A percentile compares a stretch with the other conserved stretches of the same genome.
Conservation (phyloP, 2,888 invertebrate genomes). For the Cyclophora punctaria region DNA sequence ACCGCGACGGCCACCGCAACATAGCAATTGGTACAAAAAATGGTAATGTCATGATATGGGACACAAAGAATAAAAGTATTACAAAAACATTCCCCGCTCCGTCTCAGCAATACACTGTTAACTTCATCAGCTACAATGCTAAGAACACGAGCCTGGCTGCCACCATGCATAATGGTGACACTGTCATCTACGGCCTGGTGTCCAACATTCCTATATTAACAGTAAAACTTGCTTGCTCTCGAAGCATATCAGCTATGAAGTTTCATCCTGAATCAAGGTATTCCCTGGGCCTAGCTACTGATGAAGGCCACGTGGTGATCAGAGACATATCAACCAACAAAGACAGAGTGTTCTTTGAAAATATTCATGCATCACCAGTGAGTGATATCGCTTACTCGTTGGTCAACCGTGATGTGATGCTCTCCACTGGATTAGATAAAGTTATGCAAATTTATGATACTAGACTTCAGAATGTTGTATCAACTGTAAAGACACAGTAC, state of each 20-base stretch:
- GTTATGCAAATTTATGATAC: slow-evolving; percentile 74
- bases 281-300: slow-evolving; percentile 64
- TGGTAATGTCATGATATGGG: slow-evolving; percentile 68
- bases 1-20: slow-evolving; percentile 62
- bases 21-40: slow-evolving; percentile 62
- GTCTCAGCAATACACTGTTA: slow-evolving; percentile 50
- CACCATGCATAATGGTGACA: slow-evolving; percentile 66
- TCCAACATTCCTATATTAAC: slow-evolving; percentile 64
- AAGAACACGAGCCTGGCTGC: slow-evolving; percentile 68
- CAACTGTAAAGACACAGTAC: slow-evolving; percentile 52
- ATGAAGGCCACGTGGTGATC: slow-evolving; percentile 64
- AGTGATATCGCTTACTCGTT: slow-evolving; percentile 74
- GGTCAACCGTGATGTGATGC: slow-evolving; percentile 69
- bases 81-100: slow-evolving; percentile 62
- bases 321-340: slow-evolving; percentile 63
- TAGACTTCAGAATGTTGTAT: slow-evolving; percentile 61
- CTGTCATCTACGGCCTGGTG: slow-evolving; percentile 63
- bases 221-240: slow-evolving; percentile 55
- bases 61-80: slow-evolving; percentile 63
- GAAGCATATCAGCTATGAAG: slow-evolving; percentile 63
- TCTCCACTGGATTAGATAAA: slow-evolving; percentile 74
- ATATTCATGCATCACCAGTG: slow-evolving; percentile 74
- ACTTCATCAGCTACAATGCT: slow-evolving; percentile 61
- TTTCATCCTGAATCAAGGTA: slow-evolving; percentile 66
- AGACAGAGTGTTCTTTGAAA: slow-evolving; percentile 62